These are phyloP conservation scores for Pipa parva DNA, from an alignment of 2,113 vertebrate genomes.

Conservation along the genomic window DNA sequence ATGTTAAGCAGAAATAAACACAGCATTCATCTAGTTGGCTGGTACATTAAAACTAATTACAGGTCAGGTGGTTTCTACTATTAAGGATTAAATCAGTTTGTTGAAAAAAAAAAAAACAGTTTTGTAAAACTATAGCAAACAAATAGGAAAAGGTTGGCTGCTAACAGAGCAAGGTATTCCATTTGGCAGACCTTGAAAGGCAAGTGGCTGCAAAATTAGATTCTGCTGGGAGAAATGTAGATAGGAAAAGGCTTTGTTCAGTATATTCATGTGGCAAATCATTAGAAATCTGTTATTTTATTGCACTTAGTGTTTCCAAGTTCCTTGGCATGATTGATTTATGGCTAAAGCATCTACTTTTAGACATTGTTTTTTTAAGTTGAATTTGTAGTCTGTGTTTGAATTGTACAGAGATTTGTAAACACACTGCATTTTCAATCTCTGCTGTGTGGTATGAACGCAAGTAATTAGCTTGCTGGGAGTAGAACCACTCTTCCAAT, in stretches of 20 bases:
- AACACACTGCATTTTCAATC: not conserved
- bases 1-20: too few species aligned
- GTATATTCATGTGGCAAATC: not conserved
- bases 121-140: too few species aligned
- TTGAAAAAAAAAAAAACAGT: too few species aligned
- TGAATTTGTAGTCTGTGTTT: conserved; percentile 1
- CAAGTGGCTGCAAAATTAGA: too few species aligned
- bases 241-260: not conserved
- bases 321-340: not conserved
- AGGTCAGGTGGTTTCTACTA: too few species aligned
- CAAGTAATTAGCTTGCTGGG: conserved; percentile 25
- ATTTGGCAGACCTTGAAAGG: too few species aligned
- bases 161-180: too few species aligned
- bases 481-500: not conserved
- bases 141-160: too few species aligned
- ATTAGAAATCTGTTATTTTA: not conserved
- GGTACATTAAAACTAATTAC: too few species aligned
- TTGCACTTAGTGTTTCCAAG: not conserved
- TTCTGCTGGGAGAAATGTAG: not conserved
- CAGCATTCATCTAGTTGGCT: too few species aligned
- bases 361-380: not conserved
- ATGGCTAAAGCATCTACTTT: not conserved
- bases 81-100: too few species aligned
- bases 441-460: not conserved
- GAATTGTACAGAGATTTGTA: not conserved